Evolutionary conservation across 2,797 vertebrate species (phyloP).

Genomic region (Myotis vivesi): DNA sequence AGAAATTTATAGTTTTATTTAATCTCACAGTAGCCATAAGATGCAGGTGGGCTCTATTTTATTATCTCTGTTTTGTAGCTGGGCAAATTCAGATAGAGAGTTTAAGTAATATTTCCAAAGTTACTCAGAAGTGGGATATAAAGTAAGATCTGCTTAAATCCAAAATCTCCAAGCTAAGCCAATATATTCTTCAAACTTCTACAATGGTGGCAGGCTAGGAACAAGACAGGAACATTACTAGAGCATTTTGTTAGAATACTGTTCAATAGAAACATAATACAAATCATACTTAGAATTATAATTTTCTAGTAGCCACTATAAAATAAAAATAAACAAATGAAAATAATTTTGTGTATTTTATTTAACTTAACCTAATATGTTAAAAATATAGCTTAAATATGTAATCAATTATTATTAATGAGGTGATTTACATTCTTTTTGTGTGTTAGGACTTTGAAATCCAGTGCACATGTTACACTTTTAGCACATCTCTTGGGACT

Average conservation of each 20-base stretch:
- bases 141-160: neutral
- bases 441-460: neutral
- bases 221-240: neutral
- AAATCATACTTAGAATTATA: neutral
- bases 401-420: neutral
- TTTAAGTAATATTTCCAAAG: neutral
- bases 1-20: neutral
- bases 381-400: constrained; percentile 1
- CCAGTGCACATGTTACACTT: neutral
- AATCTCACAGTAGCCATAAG: neutral
- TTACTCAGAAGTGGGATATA: neutral
- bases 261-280: neutral
- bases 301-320: neutral
- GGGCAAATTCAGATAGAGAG: neutral
- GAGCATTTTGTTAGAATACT: neutral
- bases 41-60: neutral
- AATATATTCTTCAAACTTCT: neutral
- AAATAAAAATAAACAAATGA: neutral
- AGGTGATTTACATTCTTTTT: neutral
- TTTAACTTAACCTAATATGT: neutral
- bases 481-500: neutral
- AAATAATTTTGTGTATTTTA: neutral
- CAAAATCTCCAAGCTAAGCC: neutral
- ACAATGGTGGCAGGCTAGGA: neutral
- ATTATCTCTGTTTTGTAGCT: neutral